Evolutionary conservation across 2,888 invertebrate genomes (phyloP), one percentile per base, ranked within the genome.

Genomic region (Chrysolina americana): DNA sequence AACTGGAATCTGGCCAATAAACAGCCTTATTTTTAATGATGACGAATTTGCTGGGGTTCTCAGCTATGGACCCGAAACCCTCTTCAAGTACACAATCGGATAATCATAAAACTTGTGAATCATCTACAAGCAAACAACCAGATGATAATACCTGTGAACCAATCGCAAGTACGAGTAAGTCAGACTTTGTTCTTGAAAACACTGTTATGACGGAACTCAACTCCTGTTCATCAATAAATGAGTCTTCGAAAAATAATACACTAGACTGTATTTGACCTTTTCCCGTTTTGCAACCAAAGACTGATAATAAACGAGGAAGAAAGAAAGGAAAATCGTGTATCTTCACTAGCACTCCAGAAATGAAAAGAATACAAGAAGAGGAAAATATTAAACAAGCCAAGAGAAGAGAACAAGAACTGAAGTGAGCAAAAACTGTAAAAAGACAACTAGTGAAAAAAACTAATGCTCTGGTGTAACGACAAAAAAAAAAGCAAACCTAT

Each of bases 1-100:
- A 66, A 75, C 44, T 50, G 75, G 72, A 53, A 53, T 72, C 17
- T 75, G 75, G 75, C 75, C 75, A 44, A 62, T 75, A 62, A 74
- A 75, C 19, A 53, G 53, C 41, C 56, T 62, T 56, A 36, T 68
- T 62, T 73, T 73, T 73, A 59, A 66, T 68, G 63, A 50, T 11
- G 56, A 36, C 36, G 41, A 56, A 59, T 68, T 65, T 65, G 19
- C 65, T 15, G 65, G 48, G 23, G 65, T 65, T n/a, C 47, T 65
- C 19, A 44, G 15, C 65, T 65, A 65, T 65, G 65, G 48, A 65
- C 65, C 65, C 13, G 19, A 44, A 17, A n/a, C n/a, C n/a, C n/a
- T n/a, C n/a, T n/a, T n/a, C n/a, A n/a, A n/a, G n/a, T n/a, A n/a
- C n/a, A n/a, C n/a, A n/a, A n/a, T n/a, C n/a, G n/a, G n/a, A n/a